Evolutionary conservation across 2,888 invertebrate genomes (phyloP).

Genomic region (Chrysodeixis includens): DNA sequence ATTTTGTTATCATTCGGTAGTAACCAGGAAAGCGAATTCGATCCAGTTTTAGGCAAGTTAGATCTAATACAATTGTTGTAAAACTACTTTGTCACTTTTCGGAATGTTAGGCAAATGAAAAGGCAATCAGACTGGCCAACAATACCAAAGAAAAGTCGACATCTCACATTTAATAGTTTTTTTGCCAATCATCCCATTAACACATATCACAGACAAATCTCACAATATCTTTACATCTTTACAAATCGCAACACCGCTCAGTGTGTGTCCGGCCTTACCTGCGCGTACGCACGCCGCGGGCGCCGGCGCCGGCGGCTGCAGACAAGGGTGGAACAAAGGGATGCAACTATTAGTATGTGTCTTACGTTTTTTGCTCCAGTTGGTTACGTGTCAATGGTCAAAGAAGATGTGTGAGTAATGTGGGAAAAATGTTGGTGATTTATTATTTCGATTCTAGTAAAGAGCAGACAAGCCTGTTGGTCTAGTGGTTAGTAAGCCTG

Average conservation of each 20-base stretch:
- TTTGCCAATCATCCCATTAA: not conserved
- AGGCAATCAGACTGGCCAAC: too few relatives aligned
- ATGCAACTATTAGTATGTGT: conserved; percentile 53
- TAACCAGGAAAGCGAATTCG: too few relatives aligned
- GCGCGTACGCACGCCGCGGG: conserved; percentile 64
- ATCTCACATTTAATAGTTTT: too few relatives aligned
- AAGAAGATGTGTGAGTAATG: not conserved
- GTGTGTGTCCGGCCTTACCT: conserved; percentile 56
- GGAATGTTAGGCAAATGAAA: too few relatives aligned
- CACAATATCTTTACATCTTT: conserved; percentile 32
- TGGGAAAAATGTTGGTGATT: not conserved
- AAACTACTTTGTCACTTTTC: too few relatives aligned
- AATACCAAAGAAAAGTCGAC: too few relatives aligned
- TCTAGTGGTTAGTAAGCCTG: too few relatives aligned
- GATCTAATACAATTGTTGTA: too few relatives aligned
- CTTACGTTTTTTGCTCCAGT: conserved; percentile 16
- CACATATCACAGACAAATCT: not conserved
- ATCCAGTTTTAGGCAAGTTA: too few relatives aligned
- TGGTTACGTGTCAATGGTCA: not conserved
- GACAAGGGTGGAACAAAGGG: conserved; percentile 64
- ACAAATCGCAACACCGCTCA: conserved; percentile 15
- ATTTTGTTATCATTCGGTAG: too few relatives aligned
- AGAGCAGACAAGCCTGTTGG: too few relatives aligned
- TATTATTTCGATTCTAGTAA: not conserved
- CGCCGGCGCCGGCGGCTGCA: conserved; percentile 74